These are phyloP conservation scores for Lagodon rhomboides DNA, from an alignment of 2,797 vertebrate species.

Conservation along the genomic window DNA sequence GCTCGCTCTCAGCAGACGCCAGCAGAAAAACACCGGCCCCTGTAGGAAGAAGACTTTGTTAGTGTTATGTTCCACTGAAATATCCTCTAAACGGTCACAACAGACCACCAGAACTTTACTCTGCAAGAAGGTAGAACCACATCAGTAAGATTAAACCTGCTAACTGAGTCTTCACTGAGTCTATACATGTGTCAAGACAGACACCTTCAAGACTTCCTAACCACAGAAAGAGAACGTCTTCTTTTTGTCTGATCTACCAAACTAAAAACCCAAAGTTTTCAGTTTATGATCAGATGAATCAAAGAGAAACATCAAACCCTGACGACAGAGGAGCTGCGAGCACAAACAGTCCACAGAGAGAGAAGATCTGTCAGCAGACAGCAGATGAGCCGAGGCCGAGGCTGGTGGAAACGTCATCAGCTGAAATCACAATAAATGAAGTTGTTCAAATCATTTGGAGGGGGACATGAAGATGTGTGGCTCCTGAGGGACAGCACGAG, in stretches of 20 bases:
- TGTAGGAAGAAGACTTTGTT: slow-evolving; percentile 73
- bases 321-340: neutral
- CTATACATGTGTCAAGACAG: too few species aligned
- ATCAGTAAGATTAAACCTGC: neutral
- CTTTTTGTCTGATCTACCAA: neutral
- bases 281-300: neutral
- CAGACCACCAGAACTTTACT: neutral
- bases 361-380: too few species aligned
- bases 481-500: neutral
- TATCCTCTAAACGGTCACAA: neutral
- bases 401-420: neutral
- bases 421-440: too few species aligned
- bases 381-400: neutral
- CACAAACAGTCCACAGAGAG: neutral
- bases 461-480: neutral
- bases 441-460: too few species aligned
- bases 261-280: neutral
- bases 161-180: neutral
- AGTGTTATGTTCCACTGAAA: slow-evolving; percentile 16
- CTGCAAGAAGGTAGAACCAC: neutral
- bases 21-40: slow-evolving; percentile 98
- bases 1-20: slow-evolving; percentile 92
- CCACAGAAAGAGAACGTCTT: neutral
- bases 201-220: too few species aligned
- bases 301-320: neutral